Evolutionary conservation across 2,797 vertebrate genomes (phyloP).

Genomic region (Eupleurogrammus muticus): DNA sequence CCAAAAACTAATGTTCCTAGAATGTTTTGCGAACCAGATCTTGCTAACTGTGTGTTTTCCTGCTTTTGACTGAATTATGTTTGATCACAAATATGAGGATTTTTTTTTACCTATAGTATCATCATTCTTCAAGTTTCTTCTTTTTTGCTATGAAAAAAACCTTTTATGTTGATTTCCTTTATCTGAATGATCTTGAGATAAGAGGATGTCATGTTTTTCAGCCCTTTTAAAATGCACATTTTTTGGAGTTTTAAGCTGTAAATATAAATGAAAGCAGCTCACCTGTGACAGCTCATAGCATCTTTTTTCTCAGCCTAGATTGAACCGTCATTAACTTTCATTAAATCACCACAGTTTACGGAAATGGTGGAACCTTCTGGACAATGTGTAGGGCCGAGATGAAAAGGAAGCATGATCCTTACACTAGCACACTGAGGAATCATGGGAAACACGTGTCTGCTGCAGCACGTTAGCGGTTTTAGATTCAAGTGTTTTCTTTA

Average conservation of each 20-base stretch:
- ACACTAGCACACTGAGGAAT: slow-evolving; percentile 8
- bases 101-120: too few species aligned
- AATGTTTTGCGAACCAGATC: too few species aligned
- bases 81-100: too few species aligned
- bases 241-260: neutral
- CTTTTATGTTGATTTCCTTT: too few species aligned
- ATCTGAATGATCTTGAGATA: too few species aligned
- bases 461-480: neutral
- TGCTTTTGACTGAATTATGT: neutral
- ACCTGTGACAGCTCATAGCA: neutral
- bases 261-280: too few species aligned
- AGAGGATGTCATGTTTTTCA: too few species aligned
- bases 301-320: neutral
- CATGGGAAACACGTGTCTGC: neutral
- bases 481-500: neutral
- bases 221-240: neutral
- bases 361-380: neutral
- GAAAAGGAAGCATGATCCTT: neutral
- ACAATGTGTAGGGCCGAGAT: neutral
- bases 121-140: too few species aligned
- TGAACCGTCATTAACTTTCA: neutral
- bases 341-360: neutral
- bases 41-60: too few species aligned
- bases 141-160: too few species aligned
- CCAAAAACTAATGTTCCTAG: too few species aligned